Evolutionary conservation across 2,797 vertebrate genomes (phyloP), one percentile per base, ranked within the genome.

Genomic region (Natrix natrix): DNA sequence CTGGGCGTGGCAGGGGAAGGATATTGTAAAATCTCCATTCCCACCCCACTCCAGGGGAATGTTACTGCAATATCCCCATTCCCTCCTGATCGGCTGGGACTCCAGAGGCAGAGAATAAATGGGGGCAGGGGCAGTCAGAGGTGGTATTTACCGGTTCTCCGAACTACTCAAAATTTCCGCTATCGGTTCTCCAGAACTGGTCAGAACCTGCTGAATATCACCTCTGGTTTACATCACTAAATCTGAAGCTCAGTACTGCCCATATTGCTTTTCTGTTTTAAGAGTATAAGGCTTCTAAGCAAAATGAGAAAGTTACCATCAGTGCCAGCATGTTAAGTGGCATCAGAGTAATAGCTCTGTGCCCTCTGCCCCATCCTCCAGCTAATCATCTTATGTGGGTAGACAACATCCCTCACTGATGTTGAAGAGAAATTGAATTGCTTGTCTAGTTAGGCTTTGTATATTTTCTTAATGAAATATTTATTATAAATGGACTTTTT

Each of bases 401-500:
- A 43, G 37, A 48, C 20, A 48, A 43, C 5, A 83, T 83, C 37
- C 74, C 37, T 20, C 17, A 69, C 3, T 59, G 92, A 61, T 94
- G 91, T 94, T 74, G n/a, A 54, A 69, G 54, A 90, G 55, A 59
- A 13, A 78, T 54, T 94, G 32, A 93, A 90, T 94, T 94, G 92
- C 87, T 93, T 95, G 94, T 90, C 63, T n/a, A 94, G 61, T 60
- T 89, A 6, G 20, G 22, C 48, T 83, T 83, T 83, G 74, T 83
- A 83, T 43, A 48, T 83, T 86, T 55, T 10, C 54, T 60, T 93
- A 66, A 0, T 95, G 54, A 91, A 78, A 37, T 0, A 1, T 95
- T 92, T 93, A 90, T 94, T 32, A 91, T 94, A 94, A 94, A 92
- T 17, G 16, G 86, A 95, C 37, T 95, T 94, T 93, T 32, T 17